Base-by-base conservation (phyloP, 1,140 invertebrate genomes). In the Acromyrmex echinatior region DNA sequence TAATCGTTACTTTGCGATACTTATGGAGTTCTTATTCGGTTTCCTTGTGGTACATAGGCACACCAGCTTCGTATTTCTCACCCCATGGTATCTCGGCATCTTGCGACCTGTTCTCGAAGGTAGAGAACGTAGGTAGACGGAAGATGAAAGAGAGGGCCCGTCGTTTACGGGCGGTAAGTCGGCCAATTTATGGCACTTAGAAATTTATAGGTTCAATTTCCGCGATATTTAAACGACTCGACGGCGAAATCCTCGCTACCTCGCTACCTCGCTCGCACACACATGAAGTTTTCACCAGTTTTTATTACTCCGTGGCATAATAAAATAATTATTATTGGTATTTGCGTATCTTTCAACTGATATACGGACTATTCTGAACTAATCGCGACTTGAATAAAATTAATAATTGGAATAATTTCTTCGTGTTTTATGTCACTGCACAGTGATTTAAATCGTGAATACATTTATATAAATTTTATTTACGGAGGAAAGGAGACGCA, bases 181-280 rank as follows among this genome's bases (percentile, higher is more conserved):
- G 78, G 63, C 63, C 49, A 91, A 95, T 94, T 95, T 94, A 94
- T 92, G 92, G 93, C 89, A 70, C 85, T 87, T 88, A 91, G 86
- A 92, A 94, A 95, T 95, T 95, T 95, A 95, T 94, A 90, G 93
- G 87, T 94, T 95, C 94, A 95, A 95, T 95, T 95, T 95, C 94
- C 94, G 92, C 79, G 93, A 94, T 94, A 93, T 94, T 93, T 91
- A 93, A 93, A 92, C 88, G 78, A 71, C 66, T 65, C 81, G 63
- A 86, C 78, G 58, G 56, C 66, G 12, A 80, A 86, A 86, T 80
- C 77, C 88, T 66, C 74, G 86, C 45, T 39, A n/a, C 14, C 49
- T 49, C 7, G 49, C 31, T 2, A 66, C 28, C 71, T 60, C 73
- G 63, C 84, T 79, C 63, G 25, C 56, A 7, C 14, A 28, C 66